Percentiles rank a stretch among this genome's conserved stretches.
Evolutionary conservation across 2,113 vertebrate genomes (phyloP).

Genomic region (Ptyas mucosa): DNA sequence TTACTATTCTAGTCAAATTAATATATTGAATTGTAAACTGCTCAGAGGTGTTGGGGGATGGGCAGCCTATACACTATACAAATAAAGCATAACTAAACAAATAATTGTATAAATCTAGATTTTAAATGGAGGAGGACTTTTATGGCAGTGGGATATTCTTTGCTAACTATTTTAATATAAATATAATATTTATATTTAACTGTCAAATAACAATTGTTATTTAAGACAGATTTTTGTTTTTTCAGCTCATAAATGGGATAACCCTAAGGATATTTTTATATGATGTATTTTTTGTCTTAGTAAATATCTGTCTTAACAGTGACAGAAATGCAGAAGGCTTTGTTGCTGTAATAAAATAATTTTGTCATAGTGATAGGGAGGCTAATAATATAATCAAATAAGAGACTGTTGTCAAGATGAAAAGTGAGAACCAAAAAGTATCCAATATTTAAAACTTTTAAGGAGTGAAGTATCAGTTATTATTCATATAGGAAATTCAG

Average conservation of each 20-base stretch:
- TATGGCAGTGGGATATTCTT: background rate
- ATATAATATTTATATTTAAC: background rate
- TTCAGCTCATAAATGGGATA: background rate
- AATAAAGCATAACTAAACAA: background rate
- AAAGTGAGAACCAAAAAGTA: background rate
- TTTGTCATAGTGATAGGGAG: background rate
- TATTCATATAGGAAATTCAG: background rate
- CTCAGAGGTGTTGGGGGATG: background rate
- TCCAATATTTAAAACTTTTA: background rate
- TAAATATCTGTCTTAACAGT: background rate
- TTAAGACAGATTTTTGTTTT: background rate
- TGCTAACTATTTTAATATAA: background rate
- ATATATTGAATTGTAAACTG: background rate
- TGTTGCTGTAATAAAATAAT: slow-evolving; percentile 4
- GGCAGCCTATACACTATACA: background rate
- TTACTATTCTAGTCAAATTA: background rate
- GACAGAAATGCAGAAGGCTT: slow-evolving; percentile 1
- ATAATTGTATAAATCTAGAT: background rate
- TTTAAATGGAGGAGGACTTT: background rate
- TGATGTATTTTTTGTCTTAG: background rate
- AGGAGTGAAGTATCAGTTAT: background rate
- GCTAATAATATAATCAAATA: slow-evolving; percentile 25
- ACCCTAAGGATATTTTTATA: background rate
- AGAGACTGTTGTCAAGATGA: background rate
- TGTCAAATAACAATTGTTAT: background rate